Evolutionary conservation across 2,797 vertebrate genomes (phyloP).

Genomic region (Pelodytes ibericus): DNA sequence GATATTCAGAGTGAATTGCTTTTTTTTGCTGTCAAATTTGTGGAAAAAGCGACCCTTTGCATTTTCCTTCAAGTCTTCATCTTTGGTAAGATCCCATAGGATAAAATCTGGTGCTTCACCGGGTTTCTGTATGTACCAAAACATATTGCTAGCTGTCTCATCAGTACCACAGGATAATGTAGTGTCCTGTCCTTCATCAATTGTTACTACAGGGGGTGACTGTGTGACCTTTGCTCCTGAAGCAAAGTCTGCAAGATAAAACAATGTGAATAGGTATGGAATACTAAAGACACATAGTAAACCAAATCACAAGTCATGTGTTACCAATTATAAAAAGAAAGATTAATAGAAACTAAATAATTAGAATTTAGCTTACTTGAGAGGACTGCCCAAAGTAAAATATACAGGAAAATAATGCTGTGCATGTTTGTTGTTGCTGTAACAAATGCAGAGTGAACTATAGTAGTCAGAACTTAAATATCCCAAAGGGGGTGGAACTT

Average conservation of each 20-base stretch:
- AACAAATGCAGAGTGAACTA: neutral
- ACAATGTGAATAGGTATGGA: neutral
- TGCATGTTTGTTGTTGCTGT: neutral
- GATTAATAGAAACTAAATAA: neutral
- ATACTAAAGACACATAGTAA: too few relatives aligned
- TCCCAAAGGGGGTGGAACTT: neutral
- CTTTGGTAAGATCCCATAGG: neutral
- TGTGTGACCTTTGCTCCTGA: constrained; percentile 23
- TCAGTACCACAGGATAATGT: constrained; percentile 39
- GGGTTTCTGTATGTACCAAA: constrained; percentile 29
- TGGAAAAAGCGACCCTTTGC: constrained; percentile 45
- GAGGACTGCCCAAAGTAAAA: neutral
- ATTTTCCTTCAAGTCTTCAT: constrained; percentile 29
- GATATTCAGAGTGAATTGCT: neutral
- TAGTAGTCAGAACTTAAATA: neutral
- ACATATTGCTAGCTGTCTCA: neutral
- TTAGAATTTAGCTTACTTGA: too few relatives aligned
- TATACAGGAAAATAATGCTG: neutral
- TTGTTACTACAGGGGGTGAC: neutral
- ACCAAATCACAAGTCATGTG: neutral
- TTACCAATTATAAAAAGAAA: neutral
- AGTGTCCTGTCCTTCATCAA: constrained; percentile 19
- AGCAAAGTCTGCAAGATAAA: neutral
- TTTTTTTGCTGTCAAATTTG: constrained; percentile 9
- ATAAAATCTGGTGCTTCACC: neutral